Conservation (phyloP, 2,888 invertebrate genomes). For the Platycheirus albimanus region DNA sequence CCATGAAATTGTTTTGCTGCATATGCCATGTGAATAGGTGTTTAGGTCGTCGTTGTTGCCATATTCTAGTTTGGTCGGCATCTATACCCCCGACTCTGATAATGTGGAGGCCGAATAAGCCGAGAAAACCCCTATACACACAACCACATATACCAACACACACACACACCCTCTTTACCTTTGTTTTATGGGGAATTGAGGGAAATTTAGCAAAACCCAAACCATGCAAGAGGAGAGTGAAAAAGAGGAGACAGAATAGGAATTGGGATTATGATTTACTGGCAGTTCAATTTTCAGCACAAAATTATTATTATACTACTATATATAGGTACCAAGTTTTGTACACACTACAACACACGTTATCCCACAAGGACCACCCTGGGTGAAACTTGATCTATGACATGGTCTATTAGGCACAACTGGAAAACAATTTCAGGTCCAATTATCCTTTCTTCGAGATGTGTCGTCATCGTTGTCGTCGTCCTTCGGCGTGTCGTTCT, state of each 20-base stretch:
- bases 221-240: not conserved
- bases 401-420: constrained; percentile 69
- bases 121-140: constrained; percentile 5
- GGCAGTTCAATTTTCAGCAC: constrained; percentile 72
- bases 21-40: constrained; percentile 68
- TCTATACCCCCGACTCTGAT: not conserved
- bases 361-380: constrained; percentile 24
- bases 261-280: constrained; percentile 70
- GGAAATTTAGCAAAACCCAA: constrained; percentile 53
- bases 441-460: constrained; percentile 66
- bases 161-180: constrained; percentile 10
- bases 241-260: constrained; percentile 13
- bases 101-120: constrained; percentile 1
- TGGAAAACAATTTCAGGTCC: constrained; percentile 72
- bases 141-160: no score
- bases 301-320: constrained; percentile 58
- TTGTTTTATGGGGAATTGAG: constrained; percentile 60
- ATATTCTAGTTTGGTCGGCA: constrained; percentile 15
- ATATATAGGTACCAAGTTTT: constrained; percentile 28
- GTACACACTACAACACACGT: constrained; percentile 14
- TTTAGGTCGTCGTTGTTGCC: constrained; percentile 47
- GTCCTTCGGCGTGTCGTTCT: constrained; percentile 29
- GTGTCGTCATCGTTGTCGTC: constrained; percentile 28
- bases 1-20: constrained; percentile 74
- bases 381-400: constrained; percentile 70